Percentiles rank a stretch among this genome's conserved stretches.
phyloP scores from a whole-genome alignment of 2,797 vertebrate genomes.

The Momotus momota region DNA sequence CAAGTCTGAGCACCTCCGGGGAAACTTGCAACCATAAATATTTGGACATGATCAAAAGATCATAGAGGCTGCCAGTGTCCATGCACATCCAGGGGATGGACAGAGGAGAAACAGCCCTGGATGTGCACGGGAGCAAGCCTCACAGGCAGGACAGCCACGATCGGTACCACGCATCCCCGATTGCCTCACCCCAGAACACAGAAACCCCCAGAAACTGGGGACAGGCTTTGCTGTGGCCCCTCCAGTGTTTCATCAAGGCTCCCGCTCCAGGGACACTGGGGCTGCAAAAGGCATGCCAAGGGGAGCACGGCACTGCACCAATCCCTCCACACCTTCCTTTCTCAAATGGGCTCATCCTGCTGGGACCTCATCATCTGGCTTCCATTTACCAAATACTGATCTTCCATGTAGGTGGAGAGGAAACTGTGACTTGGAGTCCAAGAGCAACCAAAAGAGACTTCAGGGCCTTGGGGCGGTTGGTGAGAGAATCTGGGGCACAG shows the following conservation, averaged over 20 bases:
- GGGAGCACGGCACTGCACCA: too few relatives aligned
- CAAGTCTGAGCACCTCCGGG: not conserved
- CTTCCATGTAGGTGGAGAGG: too few relatives aligned
- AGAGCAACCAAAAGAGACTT: too few relatives aligned
- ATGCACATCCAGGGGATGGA: not conserved
- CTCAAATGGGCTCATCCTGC: too few relatives aligned
- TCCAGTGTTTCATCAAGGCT: not conserved
- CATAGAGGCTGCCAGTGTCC: not conserved
- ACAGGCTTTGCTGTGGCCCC: not conserved
- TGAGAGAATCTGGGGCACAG: too few relatives aligned
- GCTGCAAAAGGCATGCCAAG: too few relatives aligned
- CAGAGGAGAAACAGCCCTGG: not conserved
- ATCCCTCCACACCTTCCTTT: too few relatives aligned
- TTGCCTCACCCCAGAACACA: not conserved
- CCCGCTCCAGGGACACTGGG: too few relatives aligned
- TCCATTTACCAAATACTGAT: too few relatives aligned
- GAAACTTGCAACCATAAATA: not conserved
- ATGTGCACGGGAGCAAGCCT: rapidly evolving
- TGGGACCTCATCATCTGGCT: too few relatives aligned
- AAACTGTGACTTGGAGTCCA: too few relatives aligned
- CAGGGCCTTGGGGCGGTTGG: too few relatives aligned
- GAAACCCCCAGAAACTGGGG: not conserved
- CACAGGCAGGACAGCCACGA: rapidly evolving
- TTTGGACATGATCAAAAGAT: rapidly evolving
- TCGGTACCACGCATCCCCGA: rapidly evolving